phyloP scores from a whole-genome alignment of 2,888 invertebrate genomes.

The Microplitis manilae region DNA sequence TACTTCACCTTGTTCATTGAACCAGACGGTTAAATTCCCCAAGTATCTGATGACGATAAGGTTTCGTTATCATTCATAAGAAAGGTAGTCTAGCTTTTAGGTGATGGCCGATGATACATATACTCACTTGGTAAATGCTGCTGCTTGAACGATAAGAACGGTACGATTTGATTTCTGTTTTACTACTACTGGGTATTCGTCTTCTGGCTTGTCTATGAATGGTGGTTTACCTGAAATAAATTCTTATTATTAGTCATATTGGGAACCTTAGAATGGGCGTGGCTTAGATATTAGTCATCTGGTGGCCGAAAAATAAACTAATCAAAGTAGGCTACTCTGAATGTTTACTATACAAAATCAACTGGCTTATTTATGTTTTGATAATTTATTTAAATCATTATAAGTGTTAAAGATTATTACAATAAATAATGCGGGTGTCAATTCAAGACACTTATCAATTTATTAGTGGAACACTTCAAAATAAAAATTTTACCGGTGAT shows the following conservation, averaged over 20 bases:
- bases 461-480: too few species aligned
- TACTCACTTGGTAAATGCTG: constrained; percentile 77
- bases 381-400: too few species aligned
- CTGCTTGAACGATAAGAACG: constrained; percentile 82
- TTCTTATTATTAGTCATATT: not conserved
- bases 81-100: constrained; percentile 13
- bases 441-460: too few species aligned
- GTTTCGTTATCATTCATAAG: not conserved
- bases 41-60: constrained; percentile 75
- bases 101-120: not conserved
- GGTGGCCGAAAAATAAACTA: too few species aligned
- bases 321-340: too few species aligned
- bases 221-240: constrained; percentile 58
- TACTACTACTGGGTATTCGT: constrained; percentile 82
- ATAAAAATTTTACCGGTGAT: too few species aligned
- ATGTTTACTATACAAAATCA: too few species aligned
- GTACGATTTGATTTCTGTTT: constrained; percentile 75
- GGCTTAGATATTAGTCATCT: too few species aligned
- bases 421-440: too few species aligned
- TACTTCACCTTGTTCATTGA: constrained; percentile 80
- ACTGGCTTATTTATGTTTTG: too few species aligned
- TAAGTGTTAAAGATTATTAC: too few species aligned
- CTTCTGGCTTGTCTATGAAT: constrained; percentile 72
- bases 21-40: constrained; percentile 82
- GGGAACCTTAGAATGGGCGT: too few species aligned